A percentile compares a stretch with the other conserved stretches of the same genome.
Evolutionary conservation across 2,797 vertebrate species (phyloP).

Genomic region (Ispidina lecontei): DNA sequence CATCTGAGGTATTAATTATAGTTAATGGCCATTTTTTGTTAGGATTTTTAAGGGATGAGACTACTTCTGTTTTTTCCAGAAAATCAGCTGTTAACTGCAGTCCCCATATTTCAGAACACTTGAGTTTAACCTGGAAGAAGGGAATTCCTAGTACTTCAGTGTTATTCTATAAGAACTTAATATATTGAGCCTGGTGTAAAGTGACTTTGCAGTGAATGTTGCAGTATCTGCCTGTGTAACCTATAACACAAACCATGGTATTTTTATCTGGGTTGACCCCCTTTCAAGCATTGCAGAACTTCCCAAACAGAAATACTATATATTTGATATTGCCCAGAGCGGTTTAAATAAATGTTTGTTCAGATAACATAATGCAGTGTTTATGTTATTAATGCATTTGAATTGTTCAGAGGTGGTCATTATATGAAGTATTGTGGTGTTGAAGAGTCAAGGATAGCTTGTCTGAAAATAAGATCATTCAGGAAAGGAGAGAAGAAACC

Average conservation of each 20-base stretch:
- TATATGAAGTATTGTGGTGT: neutral
- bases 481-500: neutral
- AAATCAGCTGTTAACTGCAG: neutral
- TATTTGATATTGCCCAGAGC: neutral
- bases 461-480: neutral
- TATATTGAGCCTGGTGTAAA: neutral
- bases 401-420: neutral
- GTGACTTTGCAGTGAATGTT: neutral
- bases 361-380: neutral
- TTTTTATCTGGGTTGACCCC: neutral
- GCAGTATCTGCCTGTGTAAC: neutral
- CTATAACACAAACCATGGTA: neutral
- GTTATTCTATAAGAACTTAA: neutral
- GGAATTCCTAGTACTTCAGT: neutral
- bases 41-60: neutral
- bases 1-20: neutral
- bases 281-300: neutral
- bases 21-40: neutral
- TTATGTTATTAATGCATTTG: neutral
- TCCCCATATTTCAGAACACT: neutral
- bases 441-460: neutral
- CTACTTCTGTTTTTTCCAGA: neutral
- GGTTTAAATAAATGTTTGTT: conserved; percentile 1
- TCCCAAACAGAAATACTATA: neutral
- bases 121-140: neutral